Conservation (phyloP, 1,140 invertebrate species). For the Periplaneta americana region DNA sequence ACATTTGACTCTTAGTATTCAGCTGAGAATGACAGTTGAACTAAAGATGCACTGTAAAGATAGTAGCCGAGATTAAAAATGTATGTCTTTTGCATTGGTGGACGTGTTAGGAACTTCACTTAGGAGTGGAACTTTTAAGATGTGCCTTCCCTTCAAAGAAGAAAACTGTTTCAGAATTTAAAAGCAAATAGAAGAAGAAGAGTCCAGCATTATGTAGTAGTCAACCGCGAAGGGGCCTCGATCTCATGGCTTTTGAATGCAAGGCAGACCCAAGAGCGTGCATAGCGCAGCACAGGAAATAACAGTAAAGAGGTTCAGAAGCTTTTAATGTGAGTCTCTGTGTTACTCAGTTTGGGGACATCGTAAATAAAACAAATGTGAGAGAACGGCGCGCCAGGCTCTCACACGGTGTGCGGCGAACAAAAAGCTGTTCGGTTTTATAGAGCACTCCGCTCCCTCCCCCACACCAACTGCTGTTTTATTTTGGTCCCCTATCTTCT, state of each 20-base stretch:
- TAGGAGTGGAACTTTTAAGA: no score
- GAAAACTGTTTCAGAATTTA: no score
- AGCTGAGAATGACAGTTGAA: no score
- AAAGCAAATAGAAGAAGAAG: no score
- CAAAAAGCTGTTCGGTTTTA: not conserved
- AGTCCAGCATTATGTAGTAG: no score
- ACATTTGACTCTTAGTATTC: no score
- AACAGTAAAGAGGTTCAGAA: not conserved
- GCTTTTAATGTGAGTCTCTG: not conserved
- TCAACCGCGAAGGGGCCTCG: not conserved
- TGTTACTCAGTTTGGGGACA: not conserved
- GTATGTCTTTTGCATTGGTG: no score
- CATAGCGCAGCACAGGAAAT: not conserved
- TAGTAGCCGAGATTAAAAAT: no score
- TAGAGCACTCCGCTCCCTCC: not conserved
- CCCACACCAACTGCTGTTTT: not conserved
- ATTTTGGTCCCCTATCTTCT: not conserved
- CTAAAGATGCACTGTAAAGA: no score
- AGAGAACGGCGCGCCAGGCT: not conserved
- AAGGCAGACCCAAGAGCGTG: not conserved
- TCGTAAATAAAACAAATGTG: not conserved
- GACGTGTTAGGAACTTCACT: no score
- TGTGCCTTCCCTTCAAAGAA: no score
- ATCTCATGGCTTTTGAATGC: not conserved
- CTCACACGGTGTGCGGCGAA: no score